A percentile compares a stretch with the other conserved stretches of the same genome.
phyloP scores from a whole-genome alignment of 2,113 vertebrate genomes.

The Glaucomys volans region DNA sequence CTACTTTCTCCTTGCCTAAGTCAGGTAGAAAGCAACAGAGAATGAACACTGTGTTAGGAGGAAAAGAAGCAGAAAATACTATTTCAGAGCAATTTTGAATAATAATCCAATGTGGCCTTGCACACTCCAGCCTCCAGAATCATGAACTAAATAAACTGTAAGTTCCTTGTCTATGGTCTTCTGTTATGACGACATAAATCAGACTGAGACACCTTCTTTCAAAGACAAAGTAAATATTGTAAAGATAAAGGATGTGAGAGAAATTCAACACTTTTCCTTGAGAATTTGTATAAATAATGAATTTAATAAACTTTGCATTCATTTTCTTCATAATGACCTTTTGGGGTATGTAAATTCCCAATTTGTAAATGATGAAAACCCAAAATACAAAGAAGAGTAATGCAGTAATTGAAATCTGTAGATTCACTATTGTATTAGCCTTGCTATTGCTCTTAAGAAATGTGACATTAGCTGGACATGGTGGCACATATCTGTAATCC shows the following conservation, averaged over 20 bases:
- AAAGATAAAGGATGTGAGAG: neutral
- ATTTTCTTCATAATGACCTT: neutral
- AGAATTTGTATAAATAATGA: constrained; percentile 19
- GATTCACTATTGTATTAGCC: neutral
- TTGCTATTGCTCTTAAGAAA: constrained; percentile 24
- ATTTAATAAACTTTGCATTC: constrained; percentile 13
- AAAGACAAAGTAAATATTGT: neutral
- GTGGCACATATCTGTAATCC: too few relatives aligned
- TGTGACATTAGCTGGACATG: neutral
- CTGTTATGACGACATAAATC: neutral
- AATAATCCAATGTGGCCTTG: too few relatives aligned
- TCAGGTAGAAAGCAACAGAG: too few relatives aligned
- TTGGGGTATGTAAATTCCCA: neutral
- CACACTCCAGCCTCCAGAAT: neutral
- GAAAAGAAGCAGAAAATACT: too few relatives aligned
- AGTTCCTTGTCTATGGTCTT: neutral
- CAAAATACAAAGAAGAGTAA: neutral
- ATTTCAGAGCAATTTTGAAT: too few relatives aligned
- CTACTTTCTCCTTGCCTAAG: too few relatives aligned
- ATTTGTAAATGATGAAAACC: constrained; percentile 38
- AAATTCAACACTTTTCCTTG: neutral
- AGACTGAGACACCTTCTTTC: constrained; percentile 30
- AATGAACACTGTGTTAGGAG: too few relatives aligned
- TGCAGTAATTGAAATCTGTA: neutral
- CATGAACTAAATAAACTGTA: neutral